A percentile compares a stretch with the other conserved stretches of the same genome.
phyloP scores from a whole-genome alignment of 2,888 invertebrate genomes.

The Diabrotica balteata region DNA sequence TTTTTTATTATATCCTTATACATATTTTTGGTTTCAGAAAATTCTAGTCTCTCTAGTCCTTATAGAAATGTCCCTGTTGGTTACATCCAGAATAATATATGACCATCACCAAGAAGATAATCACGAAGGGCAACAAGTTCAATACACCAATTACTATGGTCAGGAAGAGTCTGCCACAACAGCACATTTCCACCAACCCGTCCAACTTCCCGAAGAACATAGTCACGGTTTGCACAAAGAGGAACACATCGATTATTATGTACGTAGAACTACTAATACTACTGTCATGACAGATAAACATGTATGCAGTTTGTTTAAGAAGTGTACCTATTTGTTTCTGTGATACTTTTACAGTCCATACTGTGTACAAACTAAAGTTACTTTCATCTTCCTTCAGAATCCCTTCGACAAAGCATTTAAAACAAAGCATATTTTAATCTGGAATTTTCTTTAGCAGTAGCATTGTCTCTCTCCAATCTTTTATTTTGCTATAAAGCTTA shows the following conservation, averaged over 20 bases:
- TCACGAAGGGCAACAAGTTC: constrained; percentile 28
- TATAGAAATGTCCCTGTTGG: constrained; percentile 24
- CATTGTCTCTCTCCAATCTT: too few relatives aligned
- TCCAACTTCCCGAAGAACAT: constrained; percentile 29
- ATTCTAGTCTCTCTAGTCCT: constrained; percentile 17
- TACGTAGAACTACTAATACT: constrained; percentile 21
- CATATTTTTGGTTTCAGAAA: constrained; percentile 22
- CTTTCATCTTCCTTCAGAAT: too few relatives aligned
- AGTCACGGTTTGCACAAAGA: constrained; percentile 28
- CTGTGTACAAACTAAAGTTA: too few relatives aligned
- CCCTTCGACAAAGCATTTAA: too few relatives aligned
- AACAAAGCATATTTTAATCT: too few relatives aligned
- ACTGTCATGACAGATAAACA: too few relatives aligned
- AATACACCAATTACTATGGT: constrained; percentile 35
- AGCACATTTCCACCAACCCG: constrained; percentile 33
- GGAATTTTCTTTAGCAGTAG: too few relatives aligned
- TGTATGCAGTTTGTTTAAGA: too few relatives aligned
- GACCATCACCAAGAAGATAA: constrained; percentile 35
- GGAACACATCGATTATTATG: constrained; percentile 39
- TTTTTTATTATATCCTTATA: too few relatives aligned
- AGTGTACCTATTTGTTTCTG: too few relatives aligned
- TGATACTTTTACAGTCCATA: too few relatives aligned
- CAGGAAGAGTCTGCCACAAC: constrained; percentile 22
- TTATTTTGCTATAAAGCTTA: too few relatives aligned
- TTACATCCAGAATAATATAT: constrained; percentile 37